These are phyloP conservation scores for Pipistrellus kuhlii DNA, from an alignment of 2,797 vertebrate genomes.

Conservation along the genomic window DNA sequence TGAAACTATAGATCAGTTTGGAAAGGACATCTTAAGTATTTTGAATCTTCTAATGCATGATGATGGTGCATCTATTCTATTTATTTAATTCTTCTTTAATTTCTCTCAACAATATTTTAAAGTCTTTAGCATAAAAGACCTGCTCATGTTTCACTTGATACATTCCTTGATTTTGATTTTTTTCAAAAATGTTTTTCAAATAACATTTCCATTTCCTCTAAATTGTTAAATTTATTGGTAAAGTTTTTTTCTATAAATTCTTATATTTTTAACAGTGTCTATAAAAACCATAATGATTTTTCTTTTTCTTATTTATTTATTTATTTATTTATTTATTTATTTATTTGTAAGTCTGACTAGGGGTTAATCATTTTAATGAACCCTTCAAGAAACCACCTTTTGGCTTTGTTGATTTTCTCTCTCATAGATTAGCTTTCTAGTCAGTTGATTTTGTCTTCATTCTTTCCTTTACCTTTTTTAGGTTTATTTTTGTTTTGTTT, in stretches of 20 bases:
- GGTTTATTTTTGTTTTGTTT: not conserved
- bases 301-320: not conserved
- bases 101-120: not conserved
- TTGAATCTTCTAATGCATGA: too few relatives aligned
- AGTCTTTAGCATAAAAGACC: not conserved
- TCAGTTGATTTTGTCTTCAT: not conserved
- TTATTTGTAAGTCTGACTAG: not conserved
- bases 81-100: too few relatives aligned
- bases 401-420: conserved; percentile 1
- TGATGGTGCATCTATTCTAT: too few relatives aligned
- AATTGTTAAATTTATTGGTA: conserved; percentile 13
- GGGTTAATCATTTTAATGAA: not conserved
- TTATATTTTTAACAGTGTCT: conserved; percentile 8
- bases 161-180: conserved; percentile 6
- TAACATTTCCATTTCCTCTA: conserved; percentile 6
- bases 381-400: not conserved
- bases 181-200: conserved; percentile 28
- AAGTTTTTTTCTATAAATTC: not conserved
- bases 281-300: not conserved
- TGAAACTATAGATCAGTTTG: not conserved
- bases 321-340: not conserved
- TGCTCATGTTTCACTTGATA: not conserved
- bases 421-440: not conserved
- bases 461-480: conserved; percentile 14
- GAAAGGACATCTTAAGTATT: too few relatives aligned